Evolutionary conservation across 2,797 vertebrate species (phyloP).

Genomic region (Molossus alvarezi): DNA sequence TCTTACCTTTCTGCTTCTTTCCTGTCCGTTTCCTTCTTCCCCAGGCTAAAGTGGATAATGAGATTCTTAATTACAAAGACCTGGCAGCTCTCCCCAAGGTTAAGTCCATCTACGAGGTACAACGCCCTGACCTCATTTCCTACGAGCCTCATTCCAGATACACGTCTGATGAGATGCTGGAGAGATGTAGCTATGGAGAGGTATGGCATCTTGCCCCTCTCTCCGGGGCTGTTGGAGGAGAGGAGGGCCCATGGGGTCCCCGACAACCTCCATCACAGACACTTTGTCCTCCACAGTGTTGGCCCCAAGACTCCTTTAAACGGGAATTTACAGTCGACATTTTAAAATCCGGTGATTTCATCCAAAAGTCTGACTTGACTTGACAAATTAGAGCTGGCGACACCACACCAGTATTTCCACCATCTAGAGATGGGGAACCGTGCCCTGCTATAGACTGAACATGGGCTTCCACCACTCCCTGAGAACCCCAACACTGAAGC

Average conservation of each 20-base stretch:
- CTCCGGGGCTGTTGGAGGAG: background rate
- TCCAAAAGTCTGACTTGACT: background rate
- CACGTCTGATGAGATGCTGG: conserved; percentile 96
- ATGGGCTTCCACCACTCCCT: background rate
- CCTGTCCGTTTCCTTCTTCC: conserved; percentile 90
- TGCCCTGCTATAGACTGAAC: background rate
- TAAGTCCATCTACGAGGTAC: conserved; percentile 99
- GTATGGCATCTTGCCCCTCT: conserved; percentile 88
- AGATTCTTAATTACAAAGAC: conserved; percentile 99
- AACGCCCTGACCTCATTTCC: conserved; percentile 98
- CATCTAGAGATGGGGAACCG: background rate
- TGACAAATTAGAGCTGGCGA: background rate
- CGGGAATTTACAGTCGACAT: conserved; percentile 10
- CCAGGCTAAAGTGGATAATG: conserved; percentile 99
- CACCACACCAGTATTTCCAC: background rate
- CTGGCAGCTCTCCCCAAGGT: conserved; percentile 99
- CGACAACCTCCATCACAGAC: background rate
- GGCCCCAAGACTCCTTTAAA: background rate
- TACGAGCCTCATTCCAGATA: conserved; percentile 98
- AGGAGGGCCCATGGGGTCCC: background rate
- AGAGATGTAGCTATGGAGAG: conserved; percentile 98
- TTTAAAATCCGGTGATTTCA: conserved; percentile 45
- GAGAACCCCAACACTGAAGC: background rate
- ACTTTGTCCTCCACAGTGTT: background rate
- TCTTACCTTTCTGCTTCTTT: conserved; percentile 84